A percentile compares a stretch with the other conserved stretches of the same genome.
These are phyloP conservation scores for Tetanocera ferruginea DNA, from an alignment of 2,888 invertebrate species.

Conservation along the genomic window DNA sequence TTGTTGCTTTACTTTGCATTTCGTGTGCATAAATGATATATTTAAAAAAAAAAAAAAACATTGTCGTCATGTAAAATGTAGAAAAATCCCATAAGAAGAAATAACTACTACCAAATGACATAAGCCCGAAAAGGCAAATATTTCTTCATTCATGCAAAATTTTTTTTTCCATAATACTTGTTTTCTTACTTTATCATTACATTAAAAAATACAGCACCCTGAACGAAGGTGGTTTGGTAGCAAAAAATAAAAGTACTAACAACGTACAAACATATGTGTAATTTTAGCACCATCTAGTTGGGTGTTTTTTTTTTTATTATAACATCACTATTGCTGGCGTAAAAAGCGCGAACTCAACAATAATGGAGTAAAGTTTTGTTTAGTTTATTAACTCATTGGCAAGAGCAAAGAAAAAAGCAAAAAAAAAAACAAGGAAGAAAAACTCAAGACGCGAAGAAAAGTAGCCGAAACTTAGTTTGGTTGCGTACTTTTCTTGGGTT, in stretches of 20 bases:
- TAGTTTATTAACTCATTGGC: conserved; percentile 31
- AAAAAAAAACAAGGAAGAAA: not conserved
- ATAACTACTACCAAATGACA: not conserved
- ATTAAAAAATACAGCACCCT: not conserved
- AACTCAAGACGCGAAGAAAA: not conserved
- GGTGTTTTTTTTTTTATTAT: not conserved
- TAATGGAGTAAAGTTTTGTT: conserved; percentile 36
- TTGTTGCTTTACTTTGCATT: not conserved
- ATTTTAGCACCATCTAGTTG: not conserved
- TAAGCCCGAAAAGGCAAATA: conserved; percentile 8
- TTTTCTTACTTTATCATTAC: not conserved
- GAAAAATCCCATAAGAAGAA: not conserved
- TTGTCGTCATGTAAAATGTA: too few relatives aligned
- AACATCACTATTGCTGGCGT: not conserved
- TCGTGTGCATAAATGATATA: too few relatives aligned
- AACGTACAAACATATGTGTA: conserved; percentile 37
- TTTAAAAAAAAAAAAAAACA: too few relatives aligned
- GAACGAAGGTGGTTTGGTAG: not conserved
- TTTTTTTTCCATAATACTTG: not conserved
- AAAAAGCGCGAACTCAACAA: not conserved
- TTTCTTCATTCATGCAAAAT: not conserved
- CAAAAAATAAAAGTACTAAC: not conserved
- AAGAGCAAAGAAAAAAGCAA: not conserved
- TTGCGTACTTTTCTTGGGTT: not conserved
- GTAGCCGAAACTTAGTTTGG: not conserved